Evolutionary conservation across 2,797 vertebrate genomes (phyloP).

Genomic region (Ciconia nigra): DNA sequence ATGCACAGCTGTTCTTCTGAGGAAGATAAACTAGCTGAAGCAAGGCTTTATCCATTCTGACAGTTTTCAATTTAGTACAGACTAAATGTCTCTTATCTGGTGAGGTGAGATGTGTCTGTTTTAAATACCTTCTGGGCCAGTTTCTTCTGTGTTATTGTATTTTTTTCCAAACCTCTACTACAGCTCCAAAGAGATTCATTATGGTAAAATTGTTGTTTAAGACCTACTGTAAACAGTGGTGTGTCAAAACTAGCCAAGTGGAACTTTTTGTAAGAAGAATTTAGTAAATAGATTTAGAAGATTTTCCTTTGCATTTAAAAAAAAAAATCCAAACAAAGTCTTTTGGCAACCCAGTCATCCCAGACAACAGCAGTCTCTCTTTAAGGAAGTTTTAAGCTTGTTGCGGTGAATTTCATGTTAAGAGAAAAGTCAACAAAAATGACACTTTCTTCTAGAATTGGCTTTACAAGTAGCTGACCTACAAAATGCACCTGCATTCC

Average conservation of each 20-base stretch:
- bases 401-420: neutral
- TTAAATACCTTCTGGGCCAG: neutral
- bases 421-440: neutral
- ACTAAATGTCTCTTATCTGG: neutral
- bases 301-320: neutral
- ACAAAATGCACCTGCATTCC: slow-evolving; percentile 26
- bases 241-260: neutral
- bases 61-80: neutral
- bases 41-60: slow-evolving; percentile 5
- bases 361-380: neutral
- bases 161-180: neutral
- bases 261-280: neutral
- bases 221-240: neutral
- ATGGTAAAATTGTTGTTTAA: neutral
- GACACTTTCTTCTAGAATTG: neutral
- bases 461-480: neutral
- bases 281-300: neutral
- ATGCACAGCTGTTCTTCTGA: neutral
- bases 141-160: neutral
- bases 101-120: neutral
- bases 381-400: neutral
- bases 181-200: neutral
- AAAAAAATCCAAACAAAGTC: neutral
- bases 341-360: neutral
- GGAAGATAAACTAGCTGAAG: neutral